phyloP scores from a whole-genome alignment of 2,113 vertebrate genomes.

The Oxyruncus cristatus region DNA sequence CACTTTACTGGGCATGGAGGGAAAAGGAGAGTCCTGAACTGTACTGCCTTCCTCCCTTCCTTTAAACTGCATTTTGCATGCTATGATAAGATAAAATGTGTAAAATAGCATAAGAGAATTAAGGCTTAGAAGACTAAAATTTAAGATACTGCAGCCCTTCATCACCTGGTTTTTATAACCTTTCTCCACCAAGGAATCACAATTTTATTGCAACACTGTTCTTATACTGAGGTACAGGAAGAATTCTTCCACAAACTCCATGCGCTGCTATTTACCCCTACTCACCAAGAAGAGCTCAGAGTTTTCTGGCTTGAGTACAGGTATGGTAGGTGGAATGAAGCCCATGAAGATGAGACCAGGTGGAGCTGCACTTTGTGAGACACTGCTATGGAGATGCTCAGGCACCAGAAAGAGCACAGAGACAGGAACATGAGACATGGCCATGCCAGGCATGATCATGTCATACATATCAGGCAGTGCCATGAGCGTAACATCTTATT shows the following conservation, averaged over 20 bases:
- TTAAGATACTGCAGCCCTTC: not conserved
- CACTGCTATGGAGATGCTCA: not conserved
- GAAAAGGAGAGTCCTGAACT: not conserved
- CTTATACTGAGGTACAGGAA: not conserved
- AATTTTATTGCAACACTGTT: not conserved
- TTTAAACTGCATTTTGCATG: not conserved
- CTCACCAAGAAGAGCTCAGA: not conserved
- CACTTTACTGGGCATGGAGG: not conserved
- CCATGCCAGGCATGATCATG: not conserved
- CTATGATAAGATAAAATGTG: not conserved
- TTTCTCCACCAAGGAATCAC: not conserved
- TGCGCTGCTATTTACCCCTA: not conserved
- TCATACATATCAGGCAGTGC: not conserved
- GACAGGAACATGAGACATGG: not conserved
- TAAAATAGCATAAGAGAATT: not conserved
- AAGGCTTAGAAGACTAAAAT: not conserved
- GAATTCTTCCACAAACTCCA: not conserved
- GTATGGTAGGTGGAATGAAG: not conserved
- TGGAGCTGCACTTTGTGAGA: not conserved
- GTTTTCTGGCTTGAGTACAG: not conserved
- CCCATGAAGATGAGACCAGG: not conserved
- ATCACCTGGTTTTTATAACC: not conserved
- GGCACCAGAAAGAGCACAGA: not conserved
- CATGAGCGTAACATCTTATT: not conserved
- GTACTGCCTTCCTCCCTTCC: not conserved